Evolutionary conservation across 2,888 invertebrate genomes (phyloP).

Genomic region (Calameuta filiformis): DNA sequence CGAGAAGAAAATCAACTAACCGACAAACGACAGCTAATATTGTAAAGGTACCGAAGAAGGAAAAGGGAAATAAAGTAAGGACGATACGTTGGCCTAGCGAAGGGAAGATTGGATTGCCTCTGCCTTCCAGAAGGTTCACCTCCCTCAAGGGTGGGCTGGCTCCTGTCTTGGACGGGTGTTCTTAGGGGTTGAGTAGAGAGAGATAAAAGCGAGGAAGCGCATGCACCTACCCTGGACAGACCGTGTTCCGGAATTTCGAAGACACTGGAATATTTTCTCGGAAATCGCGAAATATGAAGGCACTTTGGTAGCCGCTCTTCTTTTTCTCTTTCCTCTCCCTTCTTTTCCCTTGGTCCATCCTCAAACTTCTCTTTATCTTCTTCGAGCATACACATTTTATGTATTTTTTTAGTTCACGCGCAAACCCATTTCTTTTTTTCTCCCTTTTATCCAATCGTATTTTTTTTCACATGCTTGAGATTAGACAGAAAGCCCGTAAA

Average conservation of each 20-base stretch:
- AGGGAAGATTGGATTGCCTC: slow-evolving; percentile 19
- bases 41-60: not conserved
- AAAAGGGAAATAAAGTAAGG: slow-evolving; percentile 11
- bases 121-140: not conserved
- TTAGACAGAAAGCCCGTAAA: not conserved
- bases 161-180: slow-evolving; percentile 1
- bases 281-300: slow-evolving; percentile 17
- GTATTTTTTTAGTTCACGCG: not conserved
- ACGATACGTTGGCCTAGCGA: slow-evolving; percentile 8
- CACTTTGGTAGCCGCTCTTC: slow-evolving; percentile 12
- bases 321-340: not conserved
- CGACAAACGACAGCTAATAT: slow-evolving; percentile 8
- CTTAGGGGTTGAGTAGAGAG: not conserved
- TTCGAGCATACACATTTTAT: too few species aligned
- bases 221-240: not conserved
- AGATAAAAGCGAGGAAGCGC: not conserved
- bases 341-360: not conserved
- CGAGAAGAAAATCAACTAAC: slow-evolving; percentile 6
- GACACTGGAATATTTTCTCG: slow-evolving; percentile 18
- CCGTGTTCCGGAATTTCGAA: slow-evolving; percentile 2
- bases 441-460: not conserved
- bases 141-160: not conserved
- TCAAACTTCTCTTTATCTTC: not conserved
- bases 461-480: not conserved
- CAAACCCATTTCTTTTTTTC: not conserved